A percentile compares a stretch with the other conserved stretches of the same genome.
Conservation (phyloP, 2,113 vertebrate genomes). For the Ancistrus triradiatus region DNA sequence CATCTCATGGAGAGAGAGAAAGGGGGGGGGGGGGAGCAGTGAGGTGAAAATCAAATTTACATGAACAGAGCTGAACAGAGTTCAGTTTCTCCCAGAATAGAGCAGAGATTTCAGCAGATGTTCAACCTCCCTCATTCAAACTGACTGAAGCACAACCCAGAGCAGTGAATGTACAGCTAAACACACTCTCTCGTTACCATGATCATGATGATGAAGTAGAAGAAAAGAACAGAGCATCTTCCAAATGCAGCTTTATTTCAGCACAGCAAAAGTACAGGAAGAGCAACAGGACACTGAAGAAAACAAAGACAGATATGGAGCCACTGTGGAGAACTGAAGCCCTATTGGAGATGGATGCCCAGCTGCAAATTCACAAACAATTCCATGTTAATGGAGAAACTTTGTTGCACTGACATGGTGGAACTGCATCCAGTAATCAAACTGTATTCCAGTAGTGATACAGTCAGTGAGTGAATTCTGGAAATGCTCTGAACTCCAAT, state of each 20-base stretch:
- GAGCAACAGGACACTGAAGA: no score
- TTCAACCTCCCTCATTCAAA: slow-evolving; percentile 9
- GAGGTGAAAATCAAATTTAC: slow-evolving; percentile 1
- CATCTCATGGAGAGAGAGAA: no score
- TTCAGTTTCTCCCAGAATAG: slow-evolving; percentile 11
- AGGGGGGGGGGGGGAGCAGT: no score
- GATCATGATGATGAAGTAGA: background rate
- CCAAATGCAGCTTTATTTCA: slow-evolving; percentile 2
- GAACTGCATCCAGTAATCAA: background rate
- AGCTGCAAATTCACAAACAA: background rate
- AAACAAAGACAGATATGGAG: background rate
- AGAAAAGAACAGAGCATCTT: background rate
- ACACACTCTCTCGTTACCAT: background rate
- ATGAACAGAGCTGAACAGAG: background rate
- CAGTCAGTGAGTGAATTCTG: no score
- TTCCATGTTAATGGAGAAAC: background rate
- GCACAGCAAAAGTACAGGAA: background rate
- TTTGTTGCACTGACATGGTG: no score
- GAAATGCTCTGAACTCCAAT: no score
- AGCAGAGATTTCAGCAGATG: slow-evolving; percentile 8
- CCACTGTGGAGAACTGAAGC: background rate
- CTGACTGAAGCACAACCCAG: slow-evolving; percentile 9
- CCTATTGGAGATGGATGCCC: background rate
- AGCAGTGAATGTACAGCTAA: slow-evolving; percentile 7
- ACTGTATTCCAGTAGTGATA: no score